Conservation (phyloP, 2,113 vertebrate species). For the Hydropotes inermis region DNA sequence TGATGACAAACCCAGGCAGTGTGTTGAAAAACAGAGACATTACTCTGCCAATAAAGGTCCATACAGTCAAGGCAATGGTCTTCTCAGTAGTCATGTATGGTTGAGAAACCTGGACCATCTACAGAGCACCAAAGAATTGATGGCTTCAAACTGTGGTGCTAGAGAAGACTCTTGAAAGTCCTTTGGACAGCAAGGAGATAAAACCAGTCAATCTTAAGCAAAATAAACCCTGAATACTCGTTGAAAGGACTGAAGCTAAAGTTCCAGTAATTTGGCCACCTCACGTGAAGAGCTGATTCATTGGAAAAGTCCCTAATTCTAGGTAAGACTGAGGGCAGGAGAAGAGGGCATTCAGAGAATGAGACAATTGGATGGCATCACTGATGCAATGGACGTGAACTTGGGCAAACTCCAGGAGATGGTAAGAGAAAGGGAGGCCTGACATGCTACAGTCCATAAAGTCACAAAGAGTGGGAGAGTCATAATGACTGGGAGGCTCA, state of each 20-base stretch:
- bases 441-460: not conserved
- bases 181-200: not conserved
- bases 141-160: not conserved
- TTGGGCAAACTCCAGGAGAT: not conserved
- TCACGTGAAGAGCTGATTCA: not conserved
- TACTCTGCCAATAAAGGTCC: not conserved
- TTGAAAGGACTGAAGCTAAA: not conserved
- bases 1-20: not conserved
- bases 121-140: not conserved
- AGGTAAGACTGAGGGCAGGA: not conserved
- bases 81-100: not conserved
- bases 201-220: not conserved
- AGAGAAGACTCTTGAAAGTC: not conserved
- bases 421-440: not conserved
- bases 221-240: not conserved
- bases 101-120: not conserved
- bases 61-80: not conserved
- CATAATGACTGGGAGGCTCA: no score
- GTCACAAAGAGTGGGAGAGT: not conserved
- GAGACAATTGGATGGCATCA: not conserved
- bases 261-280: not conserved
- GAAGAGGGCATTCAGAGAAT: not conserved
- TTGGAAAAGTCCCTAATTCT: not conserved
- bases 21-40: not conserved
- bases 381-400: not conserved